Base-by-base conservation (phyloP, 2,113 vertebrate genomes). In the Syngnathus floridae region DNA sequence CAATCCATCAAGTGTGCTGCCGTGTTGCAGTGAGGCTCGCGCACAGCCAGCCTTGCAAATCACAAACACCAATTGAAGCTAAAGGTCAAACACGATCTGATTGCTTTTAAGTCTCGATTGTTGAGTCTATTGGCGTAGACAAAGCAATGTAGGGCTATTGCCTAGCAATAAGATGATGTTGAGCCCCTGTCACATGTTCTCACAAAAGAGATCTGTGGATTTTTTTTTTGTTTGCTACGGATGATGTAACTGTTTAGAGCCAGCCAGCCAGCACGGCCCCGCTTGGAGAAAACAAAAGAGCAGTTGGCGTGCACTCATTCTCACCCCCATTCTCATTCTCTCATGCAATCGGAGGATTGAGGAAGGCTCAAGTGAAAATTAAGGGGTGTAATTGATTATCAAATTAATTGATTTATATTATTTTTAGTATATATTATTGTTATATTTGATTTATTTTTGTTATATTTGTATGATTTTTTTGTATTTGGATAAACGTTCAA, bases 221-320 rank as follows among this genome's bases (percentile, higher is more conserved):
- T 62, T 59, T 65, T 3, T 3, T 3, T 31, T 31, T 31, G 26
- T 31, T 35, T 56, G 46, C 72, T 46, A 67, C 67, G 70, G 73
- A 58, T 86, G 84, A 88, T 75, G 81, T 85, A 84, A 85, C 66
- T 58, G n/a, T 16, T 74, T 72, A 21, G 64, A 76, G 52, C 72
- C 72, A 13, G 75, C 70, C 62, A 76, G 52, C 72, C 72, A 41
- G 75, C 70, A 69, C 66, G 7, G 64, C 54, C 75, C 66, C 73
- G 75, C 73, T 81, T 82, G 51, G 62, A 67, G 75, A 65, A 78
- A 80, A 85, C 84, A 86, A 84, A 86, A 80, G 83, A 78, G 41
- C 62, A 71, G 67, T 69, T 72, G 65, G 64, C 66, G 7, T 1
- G 5, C 35, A n/a, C 36, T 36, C 70, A 58, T 64, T 48, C 55